Evolutionary conservation across 2,888 invertebrate genomes (phyloP).

Genomic region (Metacarcinus magister): DNA sequence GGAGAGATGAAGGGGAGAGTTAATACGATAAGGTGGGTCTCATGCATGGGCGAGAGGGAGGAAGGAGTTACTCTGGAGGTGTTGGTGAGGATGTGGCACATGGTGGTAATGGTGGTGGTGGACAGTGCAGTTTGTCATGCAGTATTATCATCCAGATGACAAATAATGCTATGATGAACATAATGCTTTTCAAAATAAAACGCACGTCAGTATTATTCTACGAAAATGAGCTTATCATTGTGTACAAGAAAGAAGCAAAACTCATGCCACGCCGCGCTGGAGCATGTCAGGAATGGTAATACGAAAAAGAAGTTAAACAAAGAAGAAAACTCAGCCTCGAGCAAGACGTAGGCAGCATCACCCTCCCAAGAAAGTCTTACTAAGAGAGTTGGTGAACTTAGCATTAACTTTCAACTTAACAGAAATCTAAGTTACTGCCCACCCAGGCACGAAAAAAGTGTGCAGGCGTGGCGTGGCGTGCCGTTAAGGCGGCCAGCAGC

Average conservation of each 20-base stretch:
- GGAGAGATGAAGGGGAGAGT: conserved; percentile 19
- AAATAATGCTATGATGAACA: background rate
- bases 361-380: conserved; percentile 21
- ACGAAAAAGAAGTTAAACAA: background rate
- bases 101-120: background rate
- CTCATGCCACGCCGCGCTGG: background rate
- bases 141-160: background rate
- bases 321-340: background rate
- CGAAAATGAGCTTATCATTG: background rate
- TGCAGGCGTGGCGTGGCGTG: background rate
- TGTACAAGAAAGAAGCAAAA: background rate
- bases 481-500: background rate
- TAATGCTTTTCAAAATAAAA: background rate
- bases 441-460: background rate
- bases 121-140: background rate
- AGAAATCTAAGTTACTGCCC: conserved; percentile 34
- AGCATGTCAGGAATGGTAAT: background rate
- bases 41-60: background rate
- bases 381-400: conserved; percentile 15
- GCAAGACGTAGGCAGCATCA: background rate
- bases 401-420: conserved; percentile 26
- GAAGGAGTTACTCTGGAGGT: background rate
- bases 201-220: background rate
- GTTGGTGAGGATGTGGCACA: background rate
- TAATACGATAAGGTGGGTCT: background rate